phyloP scores from a whole-genome alignment of 2,113 vertebrate species.

The Falco punctatus region DNA sequence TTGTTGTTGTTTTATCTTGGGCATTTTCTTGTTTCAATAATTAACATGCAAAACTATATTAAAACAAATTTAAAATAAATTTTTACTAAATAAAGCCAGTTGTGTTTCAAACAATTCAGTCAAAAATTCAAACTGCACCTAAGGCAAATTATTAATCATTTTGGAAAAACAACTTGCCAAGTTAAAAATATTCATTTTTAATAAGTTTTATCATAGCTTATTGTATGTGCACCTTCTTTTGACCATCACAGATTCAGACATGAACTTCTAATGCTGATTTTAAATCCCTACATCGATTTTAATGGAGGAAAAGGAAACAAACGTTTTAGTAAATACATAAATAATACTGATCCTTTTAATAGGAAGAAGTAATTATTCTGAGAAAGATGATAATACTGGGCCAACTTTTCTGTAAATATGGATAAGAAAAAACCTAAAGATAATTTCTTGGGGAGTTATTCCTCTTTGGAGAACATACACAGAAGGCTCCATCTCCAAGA shows the following conservation, averaged over 20 bases:
- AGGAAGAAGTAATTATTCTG: background rate
- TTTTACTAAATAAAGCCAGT: background rate
- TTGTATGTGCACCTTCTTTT: background rate
- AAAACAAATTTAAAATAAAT: background rate
- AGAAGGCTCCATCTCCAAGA: background rate
- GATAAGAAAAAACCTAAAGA: background rate
- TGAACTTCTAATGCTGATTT: background rate
- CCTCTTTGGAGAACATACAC: background rate
- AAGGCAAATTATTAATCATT: background rate
- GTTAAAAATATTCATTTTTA: background rate
- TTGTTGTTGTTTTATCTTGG: background rate
- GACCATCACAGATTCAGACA: background rate
- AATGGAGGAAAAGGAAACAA: background rate
- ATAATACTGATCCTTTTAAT: background rate
- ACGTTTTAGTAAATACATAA: background rate
- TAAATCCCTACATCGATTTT: background rate
- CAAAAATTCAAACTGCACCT: background rate
- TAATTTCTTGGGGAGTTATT: background rate
- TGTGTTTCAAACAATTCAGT: background rate
- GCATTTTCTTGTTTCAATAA: background rate
- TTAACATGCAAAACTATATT: background rate
- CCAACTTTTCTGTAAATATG: background rate
- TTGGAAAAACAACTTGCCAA: background rate
- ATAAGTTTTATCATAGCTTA: background rate
- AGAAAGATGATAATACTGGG: background rate